Base-by-base conservation (phyloP, 2,797 vertebrate genomes). In the Chelon auratus region DNA sequence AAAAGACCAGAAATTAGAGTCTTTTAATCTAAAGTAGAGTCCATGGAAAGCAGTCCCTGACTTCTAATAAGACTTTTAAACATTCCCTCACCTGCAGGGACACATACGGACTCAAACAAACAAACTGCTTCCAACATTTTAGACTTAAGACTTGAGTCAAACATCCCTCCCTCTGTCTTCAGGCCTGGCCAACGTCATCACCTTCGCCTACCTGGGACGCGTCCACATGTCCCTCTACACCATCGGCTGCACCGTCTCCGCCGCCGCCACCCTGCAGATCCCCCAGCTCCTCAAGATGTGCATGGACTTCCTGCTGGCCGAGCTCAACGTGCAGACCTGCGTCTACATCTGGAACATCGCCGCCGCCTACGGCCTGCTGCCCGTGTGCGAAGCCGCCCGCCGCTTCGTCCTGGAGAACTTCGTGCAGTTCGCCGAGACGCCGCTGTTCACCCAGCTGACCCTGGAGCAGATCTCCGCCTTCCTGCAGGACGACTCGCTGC, bases 191-290 rank as follows among this genome's bases (percentile, higher is more conserved):
- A 94, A 96, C 0, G 77, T 94, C 54, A 94, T 96, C 84, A 94
- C 94, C 47, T 96, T 95, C 0, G 94, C 95, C 73, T 96, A 97
- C 72, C 91, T 94, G 13, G 96, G 95, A 9, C 95, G 94, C 0
- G 94, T 96, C 62, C 95, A 94, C 90, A 95, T 97, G 93, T 96
- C 95, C 2, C 93, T 96, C 10, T 95, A 96, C 91, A 96, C 95
- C 84, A 95, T 96, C 18, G 94, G 95, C 72, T 96, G 96, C 92
- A 96, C 94, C 2, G 92, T 95, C 17, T 95, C 96, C 0, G 93
- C 94, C 0, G 96, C 96, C 48, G 89, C 90, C 73, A 91, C 91
- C 45, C 91, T 96, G 75, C 95, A 95, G 89, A 95, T 96, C 81
- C 92, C 89, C 0, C 91, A 94, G 54, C 93, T 96, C 37, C 94